Percentiles rank a stretch among this genome's conserved stretches.
Conservation (phyloP, 37 sponge, comb jelly and placozoan species). For the Mnemiopsis leidyi region DNA sequence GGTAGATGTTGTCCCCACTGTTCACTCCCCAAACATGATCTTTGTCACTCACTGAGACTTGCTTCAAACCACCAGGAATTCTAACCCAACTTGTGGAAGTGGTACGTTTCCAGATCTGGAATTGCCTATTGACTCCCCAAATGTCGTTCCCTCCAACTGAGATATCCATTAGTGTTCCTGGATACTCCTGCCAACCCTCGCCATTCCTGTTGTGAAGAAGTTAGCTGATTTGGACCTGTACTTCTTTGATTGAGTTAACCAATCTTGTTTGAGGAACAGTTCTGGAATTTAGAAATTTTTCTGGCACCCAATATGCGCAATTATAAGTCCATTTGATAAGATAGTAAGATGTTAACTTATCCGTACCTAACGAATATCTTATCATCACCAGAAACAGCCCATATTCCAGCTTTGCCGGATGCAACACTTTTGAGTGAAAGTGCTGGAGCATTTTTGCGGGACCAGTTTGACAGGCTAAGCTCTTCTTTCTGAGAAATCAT, state of each 20-base stretch:
- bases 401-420: background rate
- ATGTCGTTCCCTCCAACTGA: background rate
- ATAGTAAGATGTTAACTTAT: no score
- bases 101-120: background rate
- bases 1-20: background rate
- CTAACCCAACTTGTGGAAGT: background rate
- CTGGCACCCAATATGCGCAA: no score
- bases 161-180: background rate
- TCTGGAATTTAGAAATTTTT: no score
- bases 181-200: no score
- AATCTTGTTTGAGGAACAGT: no score
- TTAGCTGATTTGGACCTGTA: no score
- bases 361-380: background rate
- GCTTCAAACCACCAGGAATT: background rate
- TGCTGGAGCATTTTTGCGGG: background rate
- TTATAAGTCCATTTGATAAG: no score
- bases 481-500: no score
- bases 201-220: no score
- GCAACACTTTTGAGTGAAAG: background rate
- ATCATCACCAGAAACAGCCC: background rate
- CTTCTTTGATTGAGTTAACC: no score
- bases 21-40: slow-evolving; percentile 30
- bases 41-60: background rate
- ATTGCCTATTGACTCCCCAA: background rate
- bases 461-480: background rate